Base-by-base conservation (phyloP, 2,113 vertebrate species). In the Scartelaos histophorus region DNA sequence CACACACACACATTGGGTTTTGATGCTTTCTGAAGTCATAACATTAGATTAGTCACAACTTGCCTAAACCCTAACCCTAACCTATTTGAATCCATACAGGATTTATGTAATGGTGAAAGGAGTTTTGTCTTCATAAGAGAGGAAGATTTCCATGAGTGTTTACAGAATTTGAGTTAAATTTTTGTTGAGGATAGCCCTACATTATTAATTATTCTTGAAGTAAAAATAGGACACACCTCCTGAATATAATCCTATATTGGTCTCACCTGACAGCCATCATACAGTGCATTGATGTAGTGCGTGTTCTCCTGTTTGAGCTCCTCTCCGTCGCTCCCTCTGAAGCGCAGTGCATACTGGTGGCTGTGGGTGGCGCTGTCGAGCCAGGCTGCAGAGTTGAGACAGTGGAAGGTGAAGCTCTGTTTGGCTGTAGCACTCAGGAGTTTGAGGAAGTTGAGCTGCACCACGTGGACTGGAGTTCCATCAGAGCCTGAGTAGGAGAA, bases 361-460 rank as follows among this genome's bases (percentile, higher is more conserved):
- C 89, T 92, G 82, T 93, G 85, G 54, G 92, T 90, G 58, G 93
- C 78, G 34, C 80, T 73, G 1, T 98, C 94, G 0, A 97, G 92
- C 97, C 97, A 99, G 67, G 94, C 97, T 3, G 91, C 94, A 0
- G 97, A 98, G 88, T 97, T 97, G 82, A 97, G 95, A 84, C 97
- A 99, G 89, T 94, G 89, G 78, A 97, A 98, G 65, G 97, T 98
- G 91, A 98, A 97, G 73, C 95, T 97, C 81, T 99, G 97, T 71
- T 92, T 91, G 65, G 95, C 96, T 13, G 95, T 94, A 1, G 95
- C 94, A 16, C 97, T 99, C 74, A 99, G 92, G 79, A 99, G 93
- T 90, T 94, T 96, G 80, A 99, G 91, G 91, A 99, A 99, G 79
- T 94, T 97, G 94, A 99, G 89, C 91, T 99, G 97, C 56, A 99